Conservation (phyloP, 2,113 vertebrate species). For the Hippolais icterina region DNA sequence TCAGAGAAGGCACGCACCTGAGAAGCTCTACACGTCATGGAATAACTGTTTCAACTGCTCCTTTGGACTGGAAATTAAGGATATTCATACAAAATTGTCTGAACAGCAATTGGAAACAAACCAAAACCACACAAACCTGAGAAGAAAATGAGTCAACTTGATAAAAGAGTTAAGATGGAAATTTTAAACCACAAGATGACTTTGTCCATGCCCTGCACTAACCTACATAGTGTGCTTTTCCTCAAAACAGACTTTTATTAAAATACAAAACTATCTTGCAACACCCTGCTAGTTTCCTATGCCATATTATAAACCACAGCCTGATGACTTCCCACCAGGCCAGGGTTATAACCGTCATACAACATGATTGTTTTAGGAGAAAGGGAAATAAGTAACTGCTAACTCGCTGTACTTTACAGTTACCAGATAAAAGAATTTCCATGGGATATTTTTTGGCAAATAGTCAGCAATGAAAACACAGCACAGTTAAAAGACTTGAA, state of each 20-base stretch:
- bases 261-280: neutral
- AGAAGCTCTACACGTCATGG: neutral
- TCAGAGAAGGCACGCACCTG: neutral
- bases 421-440: conserved; percentile 58
- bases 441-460: conserved; percentile 51
- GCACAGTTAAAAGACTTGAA: neutral
- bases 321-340: neutral
- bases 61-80: neutral
- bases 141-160: neutral
- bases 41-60: neutral
- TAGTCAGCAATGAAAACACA: conserved; percentile 37
- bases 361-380: conserved; percentile 34
- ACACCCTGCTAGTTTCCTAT: neutral
- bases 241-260: neutral
- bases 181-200: neutral
- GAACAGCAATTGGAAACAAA: neutral
- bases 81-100: neutral
- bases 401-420: conserved; percentile 11
- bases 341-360: neutral
- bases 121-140: neutral
- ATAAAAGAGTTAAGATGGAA: neutral
- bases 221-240: neutral
- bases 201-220: neutral
- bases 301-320: neutral
- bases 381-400: conserved; percentile 50